Evolutionary conservation across 2,113 vertebrate genomes (phyloP), one percentile per base, ranked within the genome.

Genomic region (Chrysemys picta): DNA sequence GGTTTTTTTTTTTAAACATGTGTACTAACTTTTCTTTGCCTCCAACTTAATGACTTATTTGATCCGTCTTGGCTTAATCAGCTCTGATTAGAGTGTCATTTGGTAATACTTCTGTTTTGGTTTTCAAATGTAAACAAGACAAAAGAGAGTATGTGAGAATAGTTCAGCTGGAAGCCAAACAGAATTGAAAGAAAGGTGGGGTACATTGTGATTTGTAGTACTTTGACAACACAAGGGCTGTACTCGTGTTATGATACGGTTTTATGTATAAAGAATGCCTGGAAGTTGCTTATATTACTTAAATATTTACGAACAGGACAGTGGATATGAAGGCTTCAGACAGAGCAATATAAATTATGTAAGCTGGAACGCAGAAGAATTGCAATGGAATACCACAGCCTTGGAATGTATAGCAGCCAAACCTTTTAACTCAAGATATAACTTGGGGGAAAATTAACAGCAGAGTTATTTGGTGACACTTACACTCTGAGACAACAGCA

Each of bases 321-420:
- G 91, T 93, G 97, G 90, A 5, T 76, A 53, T 85, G 93, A 95
- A 97, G 92, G 89, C 92, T 82, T 83, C 90, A 98, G 96, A 96
- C 91, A 98, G 95, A 95, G 81, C 3, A 24, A 92, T 93, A 98
- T 97, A 97, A 97, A 97, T 97, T 97, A 97, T 93, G 94, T 90
- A 91, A 97, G 14, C 81, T 92, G 97, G 96, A 97, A 97, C 53
- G 56, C 75, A 95, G 62, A 88, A 72, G 82, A 89, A 89, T 79
- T 91, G 85, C 82, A 59, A 75, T 87, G 92, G 85, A 97, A 94
- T 88, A 78, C 78, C 65, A 83, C 80, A 97, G 4, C 96, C 93
- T 97, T 97, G 88, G 96, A 96, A 97, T 82, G 86, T 93, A 93
- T 75, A 97, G 84, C 50, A 93, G 79, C 38, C 85, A 79, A 47